A percentile compares a stretch with the other conserved stretches of the same genome.
phyloP scores from a whole-genome alignment of 1,140 invertebrate species.

The Calephelis virginiensis region DNA sequence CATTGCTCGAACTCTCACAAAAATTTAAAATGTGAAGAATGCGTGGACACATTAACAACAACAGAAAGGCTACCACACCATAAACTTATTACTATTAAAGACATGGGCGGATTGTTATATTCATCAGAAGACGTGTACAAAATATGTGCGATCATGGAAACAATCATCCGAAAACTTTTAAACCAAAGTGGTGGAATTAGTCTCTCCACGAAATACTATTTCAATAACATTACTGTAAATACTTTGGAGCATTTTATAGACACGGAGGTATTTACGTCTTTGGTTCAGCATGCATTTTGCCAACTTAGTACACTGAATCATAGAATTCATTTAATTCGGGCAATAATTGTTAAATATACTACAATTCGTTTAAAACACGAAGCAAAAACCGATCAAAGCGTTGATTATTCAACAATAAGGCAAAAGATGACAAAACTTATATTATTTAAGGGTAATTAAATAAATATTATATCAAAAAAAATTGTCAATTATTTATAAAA shows the following conservation, averaged over 20 bases:
- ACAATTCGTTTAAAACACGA: not conserved
- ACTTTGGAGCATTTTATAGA: not conserved
- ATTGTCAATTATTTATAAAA: too few species aligned
- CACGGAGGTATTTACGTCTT: not conserved
- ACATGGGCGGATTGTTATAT: constrained; percentile 7
- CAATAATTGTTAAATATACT: not conserved
- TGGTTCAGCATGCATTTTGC: not conserved
- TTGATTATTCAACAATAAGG: not conserved
- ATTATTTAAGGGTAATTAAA: not conserved
- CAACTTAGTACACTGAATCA: not conserved
- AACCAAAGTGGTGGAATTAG: not conserved
- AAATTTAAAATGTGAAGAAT: constrained; percentile 10
- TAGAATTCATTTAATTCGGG: not conserved
- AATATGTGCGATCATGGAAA: not conserved
- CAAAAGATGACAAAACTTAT: not conserved
- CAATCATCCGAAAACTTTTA: not conserved
- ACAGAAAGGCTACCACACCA: not conserved
- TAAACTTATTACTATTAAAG: constrained; percentile 9
- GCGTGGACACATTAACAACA: not conserved
- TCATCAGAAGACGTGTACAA: not conserved
- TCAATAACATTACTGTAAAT: not conserved
- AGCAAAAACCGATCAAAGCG: not conserved
- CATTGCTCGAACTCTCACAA: not conserved
- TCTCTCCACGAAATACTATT: not conserved
- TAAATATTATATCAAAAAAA: too few species aligned